Base-by-base conservation (phyloP, 2,113 vertebrate genomes). In the Grus americana region DNA sequence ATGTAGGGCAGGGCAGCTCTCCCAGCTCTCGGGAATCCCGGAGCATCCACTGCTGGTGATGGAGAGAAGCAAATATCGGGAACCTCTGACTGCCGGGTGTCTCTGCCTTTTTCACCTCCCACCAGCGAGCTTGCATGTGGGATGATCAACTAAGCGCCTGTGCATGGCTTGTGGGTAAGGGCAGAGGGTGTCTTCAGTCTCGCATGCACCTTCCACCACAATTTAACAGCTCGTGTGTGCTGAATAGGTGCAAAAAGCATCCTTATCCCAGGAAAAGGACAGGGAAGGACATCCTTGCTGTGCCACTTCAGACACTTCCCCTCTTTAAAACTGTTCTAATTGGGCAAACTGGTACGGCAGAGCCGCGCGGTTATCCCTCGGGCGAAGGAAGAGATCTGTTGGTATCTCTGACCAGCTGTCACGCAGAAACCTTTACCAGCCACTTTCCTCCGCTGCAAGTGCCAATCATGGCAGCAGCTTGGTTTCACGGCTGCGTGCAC, bases 121-220 rank as follows among this genome's bases (percentile, higher is more conserved):
- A 21, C 1, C 34, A n/a, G 40, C 0, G 1, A 70, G 68, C 29
- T 55, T 17, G 3, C 10, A 0, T 1, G 17, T 30, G 71, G 52
- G 82, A 52, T 9, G 8, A 15, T 11, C 3, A 34, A 38, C 61
- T 7, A 12, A 73, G 36, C 6, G 8, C 42, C 86, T 66, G 62
- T 5, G 2, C 10, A 2, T 2, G 23, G 55, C 30, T 15, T 24
- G 26, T 42, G 62, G 29, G 47, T 40, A 8, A 46, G 62, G 83
- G 66, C 83, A 59, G 57, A 58, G 49, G 44, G 21, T 49, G 36
- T 36, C 61, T 30, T 21, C 7, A 2, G 61, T 27, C 55, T 4
- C 5, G 2, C 12, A 1, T 29, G 34, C 18, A 5, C 46, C 57
- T 61, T 61, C 38, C 5, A 21, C 72, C 20, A 10, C 40, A 3